A percentile compares a stretch with the other conserved stretches of the same genome.
Evolutionary conservation across 2,113 vertebrate species (phyloP).

Genomic region (Pangasianodon hypophthalmus): DNA sequence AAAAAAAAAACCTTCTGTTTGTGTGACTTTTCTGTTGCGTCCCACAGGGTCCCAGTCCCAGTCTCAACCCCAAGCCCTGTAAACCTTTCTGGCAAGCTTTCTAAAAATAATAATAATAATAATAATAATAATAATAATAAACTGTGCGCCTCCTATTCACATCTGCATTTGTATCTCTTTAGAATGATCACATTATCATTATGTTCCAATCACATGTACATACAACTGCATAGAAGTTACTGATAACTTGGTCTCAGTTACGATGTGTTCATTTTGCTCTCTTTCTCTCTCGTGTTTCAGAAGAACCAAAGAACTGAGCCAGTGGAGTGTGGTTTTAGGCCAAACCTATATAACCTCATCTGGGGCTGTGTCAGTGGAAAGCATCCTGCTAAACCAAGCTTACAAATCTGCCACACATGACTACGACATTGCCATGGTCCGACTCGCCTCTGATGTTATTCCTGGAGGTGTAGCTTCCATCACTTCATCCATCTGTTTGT

Average conservation of each 20-base stretch:
- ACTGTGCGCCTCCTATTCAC: background rate
- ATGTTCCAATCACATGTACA: background rate
- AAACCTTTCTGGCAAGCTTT: background rate
- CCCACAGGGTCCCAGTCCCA: background rate
- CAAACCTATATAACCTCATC: conserved; percentile 17
- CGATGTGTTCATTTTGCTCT: too few relatives aligned
- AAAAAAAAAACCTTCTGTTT: background rate
- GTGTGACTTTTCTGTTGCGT: background rate
- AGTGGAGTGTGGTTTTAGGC: conserved; percentile 52
- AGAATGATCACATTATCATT: too few relatives aligned
- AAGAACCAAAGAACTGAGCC: conserved; percentile 32
- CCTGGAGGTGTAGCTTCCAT: conserved; percentile 29
- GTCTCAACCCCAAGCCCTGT: background rate
- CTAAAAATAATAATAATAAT: too few relatives aligned
- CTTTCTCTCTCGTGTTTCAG: background rate
- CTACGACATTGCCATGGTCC: conserved; percentile 55
- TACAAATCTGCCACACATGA: conserved; percentile 40
- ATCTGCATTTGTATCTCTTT: background rate
- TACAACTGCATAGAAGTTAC: background rate
- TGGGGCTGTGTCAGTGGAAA: conserved; percentile 21
- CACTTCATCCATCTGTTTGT: background rate
- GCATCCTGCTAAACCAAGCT: conserved; percentile 41
- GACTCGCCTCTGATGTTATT: conserved; percentile 40
- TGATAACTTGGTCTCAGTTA: too few relatives aligned
- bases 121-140: background rate